A percentile compares a stretch with the other conserved stretches of the same genome.
phyloP scores from a whole-genome alignment of 2,888 invertebrate species.

The Mythimna albipuncta region DNA sequence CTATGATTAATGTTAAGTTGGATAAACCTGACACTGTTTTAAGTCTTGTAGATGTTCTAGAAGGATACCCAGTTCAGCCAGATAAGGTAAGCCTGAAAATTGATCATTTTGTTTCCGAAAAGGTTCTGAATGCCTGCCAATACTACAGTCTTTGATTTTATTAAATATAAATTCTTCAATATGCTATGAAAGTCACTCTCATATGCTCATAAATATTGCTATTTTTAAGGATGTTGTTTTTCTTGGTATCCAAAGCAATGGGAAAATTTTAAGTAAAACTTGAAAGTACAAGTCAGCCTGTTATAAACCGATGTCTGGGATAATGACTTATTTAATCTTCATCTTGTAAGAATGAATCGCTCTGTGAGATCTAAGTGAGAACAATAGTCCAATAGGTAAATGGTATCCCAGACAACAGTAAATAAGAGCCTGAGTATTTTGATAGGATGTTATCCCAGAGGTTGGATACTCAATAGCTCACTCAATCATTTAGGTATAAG shows the following conservation, averaged over 20 bases:
- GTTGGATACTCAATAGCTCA: not conserved
- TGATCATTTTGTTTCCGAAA: not conserved
- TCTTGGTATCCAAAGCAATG: not conserved
- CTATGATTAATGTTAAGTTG: not conserved
- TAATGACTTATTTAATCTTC: conserved; percentile 19
- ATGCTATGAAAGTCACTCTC: not conserved
- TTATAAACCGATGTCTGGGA: not conserved
- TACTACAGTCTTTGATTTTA: not conserved
- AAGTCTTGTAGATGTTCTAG: not conserved
- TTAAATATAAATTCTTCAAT: not conserved
- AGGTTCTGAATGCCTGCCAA: not conserved
- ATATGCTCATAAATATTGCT: not conserved
- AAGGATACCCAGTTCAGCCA: not conserved
- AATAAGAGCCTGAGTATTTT: conserved; percentile 12
- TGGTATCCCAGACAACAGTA: conserved; percentile 21
- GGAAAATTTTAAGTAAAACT: not conserved
- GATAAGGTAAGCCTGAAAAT: not conserved
- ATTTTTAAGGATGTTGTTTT: not conserved
- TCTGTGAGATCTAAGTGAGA: conserved; percentile 12
- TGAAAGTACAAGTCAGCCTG: conserved; percentile 15
- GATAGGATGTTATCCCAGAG: not conserved
- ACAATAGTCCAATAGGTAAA: conserved; percentile 11
- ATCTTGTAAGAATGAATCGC: not conserved
- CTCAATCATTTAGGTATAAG: not conserved
- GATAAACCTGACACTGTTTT: too few relatives aligned